Evolutionary conservation across 1,140 invertebrate genomes (phyloP).

Genomic region (Mya arenaria): DNA sequence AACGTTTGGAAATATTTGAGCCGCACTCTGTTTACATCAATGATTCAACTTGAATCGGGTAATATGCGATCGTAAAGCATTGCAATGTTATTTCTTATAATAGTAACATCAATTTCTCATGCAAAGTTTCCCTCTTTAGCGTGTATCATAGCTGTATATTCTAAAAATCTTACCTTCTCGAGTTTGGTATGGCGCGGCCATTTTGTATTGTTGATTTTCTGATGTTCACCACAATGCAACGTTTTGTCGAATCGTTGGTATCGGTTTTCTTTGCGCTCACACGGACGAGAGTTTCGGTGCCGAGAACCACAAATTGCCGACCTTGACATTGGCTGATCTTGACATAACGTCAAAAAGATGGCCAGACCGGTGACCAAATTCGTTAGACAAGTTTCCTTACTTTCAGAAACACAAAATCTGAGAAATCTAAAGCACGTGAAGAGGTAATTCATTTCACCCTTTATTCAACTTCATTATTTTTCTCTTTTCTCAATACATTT

Average conservation of each 20-base stretch:
- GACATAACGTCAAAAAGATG: slow-evolving; percentile 5
- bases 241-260: too few relatives aligned
- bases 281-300: neutral
- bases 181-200: slow-evolving; percentile 60
- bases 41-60: too few relatives aligned
- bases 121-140: too few relatives aligned
- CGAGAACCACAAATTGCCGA: neutral
- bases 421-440: neutral
- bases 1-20: too few relatives aligned
- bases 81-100: too few relatives aligned
- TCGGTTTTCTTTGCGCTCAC: too few relatives aligned
- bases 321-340: slow-evolving; percentile 34
- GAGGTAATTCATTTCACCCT: neutral
- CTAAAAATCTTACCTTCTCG: slow-evolving; percentile 61
- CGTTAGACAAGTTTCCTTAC: neutral
- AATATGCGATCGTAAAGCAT: too few relatives aligned
- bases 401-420: neutral
- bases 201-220: slow-evolving; percentile 53
- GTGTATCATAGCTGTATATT: too few relatives aligned
- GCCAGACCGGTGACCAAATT: slow-evolving; percentile 5
- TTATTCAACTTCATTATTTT: too few relatives aligned
- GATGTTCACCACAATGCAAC: slow-evolving; percentile 17
- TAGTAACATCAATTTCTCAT: too few relatives aligned
- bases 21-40: too few relatives aligned
- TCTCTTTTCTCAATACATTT: too few relatives aligned